Evolutionary conservation across 2,113 vertebrate genomes (phyloP).

Genomic region (Suricata suricatta): DNA sequence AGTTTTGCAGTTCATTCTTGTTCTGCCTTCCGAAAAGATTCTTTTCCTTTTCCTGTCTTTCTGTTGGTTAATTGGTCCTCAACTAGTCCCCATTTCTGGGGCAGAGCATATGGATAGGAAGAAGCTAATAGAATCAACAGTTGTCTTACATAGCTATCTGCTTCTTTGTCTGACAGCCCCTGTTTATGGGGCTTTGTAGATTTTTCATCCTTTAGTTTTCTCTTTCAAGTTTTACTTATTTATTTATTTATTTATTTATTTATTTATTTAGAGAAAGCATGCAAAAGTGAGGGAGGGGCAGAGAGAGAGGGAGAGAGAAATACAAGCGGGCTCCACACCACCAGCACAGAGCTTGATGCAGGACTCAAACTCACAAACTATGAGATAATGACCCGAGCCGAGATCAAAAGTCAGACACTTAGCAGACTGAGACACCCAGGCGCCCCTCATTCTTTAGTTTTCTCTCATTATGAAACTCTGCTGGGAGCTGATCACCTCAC

Average conservation of each 20-base stretch:
- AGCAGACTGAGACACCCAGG: no score
- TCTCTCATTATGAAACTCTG: neutral
- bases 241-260: no score
- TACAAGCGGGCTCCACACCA: no score
- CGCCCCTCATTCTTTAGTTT: neutral
- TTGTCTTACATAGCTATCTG: neutral
- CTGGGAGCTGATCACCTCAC: neutral
- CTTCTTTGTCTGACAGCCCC: neutral
- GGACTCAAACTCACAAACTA: no score
- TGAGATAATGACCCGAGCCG: no score
- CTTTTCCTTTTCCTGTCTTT: neutral
- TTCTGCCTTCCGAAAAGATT: neutral
- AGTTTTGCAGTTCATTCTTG: neutral
- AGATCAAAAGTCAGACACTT: no score
- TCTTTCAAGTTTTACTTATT: neutral
- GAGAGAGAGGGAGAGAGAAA: no score
- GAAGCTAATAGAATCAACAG: neutral
- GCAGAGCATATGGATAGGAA: neutral
- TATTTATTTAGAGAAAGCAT: no score
- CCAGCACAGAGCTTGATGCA: no score
- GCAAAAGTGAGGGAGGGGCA: no score
- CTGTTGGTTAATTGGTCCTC: neutral
- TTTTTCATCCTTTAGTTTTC: neutral
- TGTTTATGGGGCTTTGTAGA: neutral
- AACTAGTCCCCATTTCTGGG: neutral